These are phyloP conservation scores for Hassar affinis DNA, from an alignment of 2,113 vertebrate genomes.

Conservation along the genomic window DNA sequence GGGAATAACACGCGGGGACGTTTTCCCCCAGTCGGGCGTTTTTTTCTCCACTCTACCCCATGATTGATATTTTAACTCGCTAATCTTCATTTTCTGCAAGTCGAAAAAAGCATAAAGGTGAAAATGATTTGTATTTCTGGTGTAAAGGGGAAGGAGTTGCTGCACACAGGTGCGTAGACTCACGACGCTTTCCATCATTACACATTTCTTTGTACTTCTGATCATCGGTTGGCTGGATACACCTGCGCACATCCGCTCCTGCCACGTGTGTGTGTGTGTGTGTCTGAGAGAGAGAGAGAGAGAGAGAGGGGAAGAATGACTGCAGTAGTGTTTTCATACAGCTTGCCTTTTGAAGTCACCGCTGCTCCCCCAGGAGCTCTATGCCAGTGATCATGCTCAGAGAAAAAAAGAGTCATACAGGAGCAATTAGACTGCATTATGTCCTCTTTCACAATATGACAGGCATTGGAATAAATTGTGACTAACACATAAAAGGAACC, in stretches of 20 bases:
- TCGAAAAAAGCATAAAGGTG: too few relatives aligned
- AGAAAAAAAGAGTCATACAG: background rate
- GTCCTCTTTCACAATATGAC: slow-evolving; percentile 11
- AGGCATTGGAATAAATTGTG: slow-evolving; percentile 17
- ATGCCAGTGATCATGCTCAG: background rate
- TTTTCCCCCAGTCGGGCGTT: too few relatives aligned
- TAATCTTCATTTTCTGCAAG: too few relatives aligned
- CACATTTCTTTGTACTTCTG: background rate
- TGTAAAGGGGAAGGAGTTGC: too few relatives aligned
- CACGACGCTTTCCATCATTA: background rate
- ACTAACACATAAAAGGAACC: background rate
- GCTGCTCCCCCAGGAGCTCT: background rate
- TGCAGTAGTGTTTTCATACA: background rate
- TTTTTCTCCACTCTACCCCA: too few relatives aligned
- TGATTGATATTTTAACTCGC: background rate
- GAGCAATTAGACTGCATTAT: slow-evolving; percentile 21
- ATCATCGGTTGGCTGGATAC: background rate
- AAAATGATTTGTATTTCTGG: background rate
- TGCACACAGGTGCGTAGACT: background rate
- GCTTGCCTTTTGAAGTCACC: background rate
- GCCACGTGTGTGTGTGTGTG: background rate
- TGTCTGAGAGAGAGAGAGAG: too few relatives aligned
- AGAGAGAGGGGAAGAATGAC: background rate
- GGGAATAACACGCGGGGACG: too few relatives aligned
- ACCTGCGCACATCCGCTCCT: background rate